Conservation (phyloP, 2,888 invertebrate genomes). For the Eubasilissa splendida region DNA sequence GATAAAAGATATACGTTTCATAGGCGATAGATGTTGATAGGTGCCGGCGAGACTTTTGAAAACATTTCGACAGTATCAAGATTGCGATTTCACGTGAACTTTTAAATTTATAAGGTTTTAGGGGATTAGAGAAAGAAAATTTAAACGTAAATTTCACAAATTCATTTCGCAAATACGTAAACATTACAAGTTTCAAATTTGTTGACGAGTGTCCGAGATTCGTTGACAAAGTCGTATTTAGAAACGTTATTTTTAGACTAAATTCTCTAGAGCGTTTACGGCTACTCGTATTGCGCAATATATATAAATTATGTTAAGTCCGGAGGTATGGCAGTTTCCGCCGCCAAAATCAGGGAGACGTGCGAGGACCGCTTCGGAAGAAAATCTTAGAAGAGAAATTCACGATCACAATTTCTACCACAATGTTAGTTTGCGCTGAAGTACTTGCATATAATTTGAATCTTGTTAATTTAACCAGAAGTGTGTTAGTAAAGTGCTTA, state of each 20-base stretch:
- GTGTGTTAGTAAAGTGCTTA: conserved; percentile 59
- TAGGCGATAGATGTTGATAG: no score
- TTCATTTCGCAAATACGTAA: no score
- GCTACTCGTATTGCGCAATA: conserved; percentile 49
- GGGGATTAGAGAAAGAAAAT: no score
- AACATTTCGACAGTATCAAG: no score
- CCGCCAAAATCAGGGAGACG: conserved; percentile 62
- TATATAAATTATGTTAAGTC: conserved; percentile 70
- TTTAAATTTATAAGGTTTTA: no score
- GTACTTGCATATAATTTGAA: conserved; percentile 18
- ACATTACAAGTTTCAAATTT: no score
- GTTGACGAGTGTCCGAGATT: background rate
- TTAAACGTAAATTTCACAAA: no score
- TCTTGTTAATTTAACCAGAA: background rate
- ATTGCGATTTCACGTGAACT: no score
- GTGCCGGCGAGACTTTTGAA: no score
- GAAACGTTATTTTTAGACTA: conserved; percentile 38
- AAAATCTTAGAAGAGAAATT: conserved; percentile 59
- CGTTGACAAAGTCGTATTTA: conserved; percentile 20
- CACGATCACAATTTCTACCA: conserved; percentile 70
- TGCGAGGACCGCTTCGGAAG: conserved; percentile 26
- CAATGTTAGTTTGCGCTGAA: conserved; percentile 65
- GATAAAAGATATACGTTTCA: no score
- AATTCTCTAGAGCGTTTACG: conserved; percentile 34
- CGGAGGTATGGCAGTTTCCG: conserved; percentile 72